Percentiles rank a stretch among this genome's conserved stretches.
phyloP scores from a whole-genome alignment of 1,140 invertebrate species.

The Bemisia tabaci region DNA sequence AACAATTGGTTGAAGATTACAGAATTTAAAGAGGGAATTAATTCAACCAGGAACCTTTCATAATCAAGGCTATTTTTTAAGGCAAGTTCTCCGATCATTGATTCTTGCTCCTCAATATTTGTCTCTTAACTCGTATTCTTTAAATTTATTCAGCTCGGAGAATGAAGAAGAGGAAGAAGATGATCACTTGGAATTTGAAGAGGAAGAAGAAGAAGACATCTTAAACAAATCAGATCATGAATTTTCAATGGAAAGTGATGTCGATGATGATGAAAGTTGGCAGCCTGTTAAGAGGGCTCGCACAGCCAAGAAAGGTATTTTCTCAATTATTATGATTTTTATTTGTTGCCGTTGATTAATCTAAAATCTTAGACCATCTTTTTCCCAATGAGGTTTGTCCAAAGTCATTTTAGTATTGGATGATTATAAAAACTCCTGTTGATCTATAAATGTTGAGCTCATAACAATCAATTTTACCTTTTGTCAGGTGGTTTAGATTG shows the following conservation, averaged over 20 bases:
- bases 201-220: constrained; percentile 33
- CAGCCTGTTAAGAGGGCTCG: constrained; percentile 49
- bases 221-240: constrained; percentile 66
- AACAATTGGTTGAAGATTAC: too few species aligned
- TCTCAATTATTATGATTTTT: constrained; percentile 10
- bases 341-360: constrained; percentile 1
- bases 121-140: too few species aligned
- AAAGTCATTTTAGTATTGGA: constrained; percentile 4
- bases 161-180: constrained; percentile 45
- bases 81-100: too few species aligned
- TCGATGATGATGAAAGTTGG: constrained; percentile 43
- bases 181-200: constrained; percentile 32
- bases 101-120: too few species aligned
- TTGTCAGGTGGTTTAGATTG: too few species aligned
- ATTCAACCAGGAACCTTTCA: too few species aligned
- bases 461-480: not conserved
- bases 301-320: constrained; percentile 44
- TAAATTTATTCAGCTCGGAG: constrained; percentile 32
- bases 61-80: too few species aligned
- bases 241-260: constrained; percentile 67
- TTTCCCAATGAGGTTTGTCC: too few species aligned
- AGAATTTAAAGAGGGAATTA: too few species aligned
- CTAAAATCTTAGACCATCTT: too few species aligned
- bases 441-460: constrained; percentile 8
- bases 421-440: constrained; percentile 2